Conservation (phyloP, 1,140 invertebrate genomes). For the Drosophila kurseongensis region DNA sequence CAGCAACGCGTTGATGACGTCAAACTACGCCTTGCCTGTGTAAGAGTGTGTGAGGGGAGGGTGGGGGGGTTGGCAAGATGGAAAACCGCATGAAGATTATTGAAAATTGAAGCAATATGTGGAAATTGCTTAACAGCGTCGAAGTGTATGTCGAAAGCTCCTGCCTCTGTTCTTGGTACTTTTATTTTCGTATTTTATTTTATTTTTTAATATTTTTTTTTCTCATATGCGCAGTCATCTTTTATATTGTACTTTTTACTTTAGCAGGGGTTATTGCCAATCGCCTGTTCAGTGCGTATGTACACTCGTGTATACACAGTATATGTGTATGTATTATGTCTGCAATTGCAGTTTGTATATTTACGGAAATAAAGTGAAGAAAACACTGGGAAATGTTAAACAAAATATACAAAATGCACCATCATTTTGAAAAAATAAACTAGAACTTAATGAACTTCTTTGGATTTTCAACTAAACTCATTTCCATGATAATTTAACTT, state of each 20-base stretch:
- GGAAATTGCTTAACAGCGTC: constrained; percentile 63
- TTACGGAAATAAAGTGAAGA: constrained; percentile 42
- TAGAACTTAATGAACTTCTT: constrained; percentile 16
- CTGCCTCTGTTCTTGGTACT: constrained; percentile 16
- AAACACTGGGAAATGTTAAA: constrained; percentile 21
- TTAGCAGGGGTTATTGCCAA: constrained; percentile 2
- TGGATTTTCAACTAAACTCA: neutral
- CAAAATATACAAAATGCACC: constrained; percentile 28
- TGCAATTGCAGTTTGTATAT: constrained; percentile 45
- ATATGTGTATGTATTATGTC: neutral
- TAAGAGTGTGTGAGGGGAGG: constrained; percentile 12
- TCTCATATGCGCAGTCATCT: constrained; percentile 50
- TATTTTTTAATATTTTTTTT: constrained; percentile 33
- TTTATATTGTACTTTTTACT: constrained; percentile 35
- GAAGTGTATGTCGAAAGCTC: constrained; percentile 53
- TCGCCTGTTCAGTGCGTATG: constrained; percentile 9
- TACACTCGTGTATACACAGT: neutral
- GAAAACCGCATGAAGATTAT: constrained; percentile 66
- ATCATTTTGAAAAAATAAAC: constrained; percentile 24
- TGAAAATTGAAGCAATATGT: constrained; percentile 71
- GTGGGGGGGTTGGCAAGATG: constrained; percentile 22
- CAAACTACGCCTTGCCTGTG: constrained; percentile 59
- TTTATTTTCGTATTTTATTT: constrained; percentile 18
- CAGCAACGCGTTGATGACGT: constrained; percentile 60
- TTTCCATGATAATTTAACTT: constrained; percentile 1